Evolutionary conservation across 2,113 vertebrate species (phyloP).

Genomic region (Polypterus senegalus): DNA sequence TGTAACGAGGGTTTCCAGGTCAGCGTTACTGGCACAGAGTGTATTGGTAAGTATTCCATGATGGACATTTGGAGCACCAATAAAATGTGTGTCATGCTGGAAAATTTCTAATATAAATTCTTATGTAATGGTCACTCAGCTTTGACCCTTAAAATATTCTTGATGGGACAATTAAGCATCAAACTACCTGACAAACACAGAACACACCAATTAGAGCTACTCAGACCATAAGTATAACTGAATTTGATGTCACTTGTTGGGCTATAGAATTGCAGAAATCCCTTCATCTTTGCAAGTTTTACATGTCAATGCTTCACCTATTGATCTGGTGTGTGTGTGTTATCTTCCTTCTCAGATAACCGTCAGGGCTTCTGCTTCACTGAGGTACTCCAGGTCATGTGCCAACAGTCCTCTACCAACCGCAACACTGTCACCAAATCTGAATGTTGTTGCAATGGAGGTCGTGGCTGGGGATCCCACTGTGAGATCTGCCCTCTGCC

Average conservation of each 20-base stretch:
- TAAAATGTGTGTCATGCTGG: neutral
- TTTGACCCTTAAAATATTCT: too few relatives aligned
- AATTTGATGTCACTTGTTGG: too few relatives aligned
- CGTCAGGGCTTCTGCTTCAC: constrained; percentile 78
- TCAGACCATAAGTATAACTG: too few relatives aligned
- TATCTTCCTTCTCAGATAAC: constrained; percentile 49
- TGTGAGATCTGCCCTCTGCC: constrained; percentile 86
- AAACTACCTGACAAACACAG: too few relatives aligned
- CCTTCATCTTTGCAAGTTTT: too few relatives aligned
- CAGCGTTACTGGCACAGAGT: constrained; percentile 69
- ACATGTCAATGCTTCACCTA: too few relatives aligned
- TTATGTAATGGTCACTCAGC: neutral
- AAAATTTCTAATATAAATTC: neutral
- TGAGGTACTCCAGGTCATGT: constrained; percentile 76
- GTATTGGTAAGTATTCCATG: constrained; percentile 58
- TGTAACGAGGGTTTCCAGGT: constrained; percentile 77
- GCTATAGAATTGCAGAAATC: too few relatives aligned
- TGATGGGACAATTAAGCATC: too few relatives aligned
- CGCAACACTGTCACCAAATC: constrained; percentile 74
- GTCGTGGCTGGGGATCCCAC: constrained; percentile 74
- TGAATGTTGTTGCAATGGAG: constrained; percentile 77
- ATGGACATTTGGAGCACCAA: neutral
- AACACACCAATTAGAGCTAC: too few relatives aligned
- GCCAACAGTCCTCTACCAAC: constrained; percentile 73
- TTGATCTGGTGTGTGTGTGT: too few relatives aligned